Evolutionary conservation across 2,113 vertebrate genomes (phyloP).

Genomic region (Thunnus maccoyii): DNA sequence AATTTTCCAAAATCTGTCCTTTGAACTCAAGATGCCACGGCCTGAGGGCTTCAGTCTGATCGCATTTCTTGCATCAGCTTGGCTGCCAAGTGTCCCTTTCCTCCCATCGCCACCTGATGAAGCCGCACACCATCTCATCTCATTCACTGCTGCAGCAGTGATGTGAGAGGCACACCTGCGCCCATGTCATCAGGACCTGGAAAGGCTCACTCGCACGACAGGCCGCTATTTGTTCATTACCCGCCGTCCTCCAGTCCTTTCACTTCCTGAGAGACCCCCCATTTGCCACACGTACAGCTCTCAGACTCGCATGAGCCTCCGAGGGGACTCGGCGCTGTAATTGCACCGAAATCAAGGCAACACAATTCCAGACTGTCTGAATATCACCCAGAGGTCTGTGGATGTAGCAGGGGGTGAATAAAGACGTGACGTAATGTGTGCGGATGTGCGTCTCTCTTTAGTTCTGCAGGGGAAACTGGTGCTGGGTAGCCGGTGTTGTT

Average conservation of each 20-base stretch:
- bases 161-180: constrained; percentile 52
- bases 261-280: constrained; percentile 19
- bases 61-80: constrained; percentile 2
- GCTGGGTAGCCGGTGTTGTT: not conserved
- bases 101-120: not conserved
- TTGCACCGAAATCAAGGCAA: constrained; percentile 28
- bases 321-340: constrained; percentile 43
- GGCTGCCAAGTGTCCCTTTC: constrained; percentile 14
- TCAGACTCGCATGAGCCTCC: constrained; percentile 15
- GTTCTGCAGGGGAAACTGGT: constrained; percentile 14
- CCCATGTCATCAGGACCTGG: constrained; percentile 50
- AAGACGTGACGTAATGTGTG: constrained; percentile 24
- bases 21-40: constrained; percentile 57
- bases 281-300: constrained; percentile 20
- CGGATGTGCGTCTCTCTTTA: constrained; percentile 18
- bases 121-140: constrained; percentile 16
- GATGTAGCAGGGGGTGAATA: not conserved
- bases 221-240: constrained; percentile 16
- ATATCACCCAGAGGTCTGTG: constrained; percentile 40
- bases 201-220: constrained; percentile 41
- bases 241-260: constrained; percentile 1
- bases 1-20: constrained; percentile 58
- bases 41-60: constrained; percentile 9
- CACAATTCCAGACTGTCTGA: constrained; percentile 27
- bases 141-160: not conserved